These are phyloP conservation scores for Lycaena phlaeas DNA, from an alignment of 2,888 invertebrate species.

Conservation along the genomic window DNA sequence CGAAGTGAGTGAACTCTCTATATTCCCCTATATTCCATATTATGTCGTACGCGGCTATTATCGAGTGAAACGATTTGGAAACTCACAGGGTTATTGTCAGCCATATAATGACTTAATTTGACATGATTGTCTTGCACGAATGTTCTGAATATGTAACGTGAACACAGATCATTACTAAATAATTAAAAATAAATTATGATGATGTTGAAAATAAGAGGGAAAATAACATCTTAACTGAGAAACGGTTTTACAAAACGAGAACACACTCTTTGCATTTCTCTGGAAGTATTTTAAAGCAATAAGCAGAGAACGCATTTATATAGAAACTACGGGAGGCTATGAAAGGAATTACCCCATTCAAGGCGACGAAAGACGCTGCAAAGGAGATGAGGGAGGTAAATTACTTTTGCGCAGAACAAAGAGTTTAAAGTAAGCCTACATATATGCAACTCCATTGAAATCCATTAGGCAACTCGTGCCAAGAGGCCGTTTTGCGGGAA, in stretches of 20 bases:
- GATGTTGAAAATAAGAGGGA: too few species aligned
- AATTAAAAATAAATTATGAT: too few species aligned
- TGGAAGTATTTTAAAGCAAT: conserved; percentile 28
- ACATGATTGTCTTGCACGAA: too few species aligned
- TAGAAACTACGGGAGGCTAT: conserved; percentile 25
- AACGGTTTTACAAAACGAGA: background rate
- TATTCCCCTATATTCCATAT: too few species aligned
- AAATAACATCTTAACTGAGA: too few species aligned
- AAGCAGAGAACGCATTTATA: conserved; percentile 21
- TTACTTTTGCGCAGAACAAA: conserved; percentile 62
- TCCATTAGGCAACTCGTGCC: conserved; percentile 54
- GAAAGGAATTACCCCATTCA: conserved; percentile 52
- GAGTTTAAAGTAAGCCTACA: conserved; percentile 56
- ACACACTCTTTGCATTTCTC: conserved; percentile 16
- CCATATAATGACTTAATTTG: too few species aligned
- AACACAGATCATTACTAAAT: too few species aligned
- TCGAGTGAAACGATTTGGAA: too few species aligned
- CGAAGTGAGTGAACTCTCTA: too few species aligned
- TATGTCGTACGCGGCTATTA: too few species aligned
- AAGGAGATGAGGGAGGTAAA: conserved; percentile 49
- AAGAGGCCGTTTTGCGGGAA: conserved; percentile 57
- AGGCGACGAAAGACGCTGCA: conserved; percentile 44
- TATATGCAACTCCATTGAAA: conserved; percentile 62
- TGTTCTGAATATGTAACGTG: too few species aligned
- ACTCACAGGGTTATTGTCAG: too few species aligned